Evolutionary conservation across 2,888 invertebrate genomes (phyloP).

Genomic region (Hesperia comma): DNA sequence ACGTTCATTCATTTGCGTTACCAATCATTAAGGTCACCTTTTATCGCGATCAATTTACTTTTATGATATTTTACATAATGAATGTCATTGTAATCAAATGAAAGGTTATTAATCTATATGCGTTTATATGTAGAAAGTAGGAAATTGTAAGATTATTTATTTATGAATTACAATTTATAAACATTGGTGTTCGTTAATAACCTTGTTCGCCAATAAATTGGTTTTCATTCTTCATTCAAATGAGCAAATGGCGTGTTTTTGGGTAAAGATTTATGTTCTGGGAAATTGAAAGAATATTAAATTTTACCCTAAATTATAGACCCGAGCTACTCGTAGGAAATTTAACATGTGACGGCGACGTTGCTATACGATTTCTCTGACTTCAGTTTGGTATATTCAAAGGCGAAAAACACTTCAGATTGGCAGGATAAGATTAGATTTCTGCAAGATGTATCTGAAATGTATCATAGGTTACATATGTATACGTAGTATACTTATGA

Average conservation of each 20-base stretch:
- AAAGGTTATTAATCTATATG: background rate
- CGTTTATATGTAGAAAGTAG: background rate
- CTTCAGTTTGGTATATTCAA: constrained; percentile 11
- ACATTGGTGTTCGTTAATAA: constrained; percentile 7
- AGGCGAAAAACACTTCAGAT: background rate
- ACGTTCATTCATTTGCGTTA: constrained; percentile 20
- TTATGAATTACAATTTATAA: constrained; percentile 8
- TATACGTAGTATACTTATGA: no score
- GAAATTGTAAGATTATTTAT: constrained; percentile 7
- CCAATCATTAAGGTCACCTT: constrained; percentile 17
- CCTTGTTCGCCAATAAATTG: constrained; percentile 9
- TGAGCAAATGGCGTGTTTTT: constrained; percentile 25
- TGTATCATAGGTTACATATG: no score
- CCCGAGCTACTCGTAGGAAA: constrained; percentile 16
- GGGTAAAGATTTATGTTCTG: constrained; percentile 28
- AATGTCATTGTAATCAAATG: constrained; percentile 6
- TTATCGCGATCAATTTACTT: constrained; percentile 18
- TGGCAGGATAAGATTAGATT: background rate
- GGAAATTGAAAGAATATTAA: constrained; percentile 31
- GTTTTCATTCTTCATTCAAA: constrained; percentile 18
- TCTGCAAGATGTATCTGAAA: background rate
- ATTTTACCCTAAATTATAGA: constrained; percentile 28
- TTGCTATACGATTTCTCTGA: constrained; percentile 7
- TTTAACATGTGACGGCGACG: constrained; percentile 27
- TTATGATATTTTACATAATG: constrained; percentile 4